Base-by-base conservation (phyloP, 1,140 invertebrate genomes). In the Drosophila arawakana region DNA sequence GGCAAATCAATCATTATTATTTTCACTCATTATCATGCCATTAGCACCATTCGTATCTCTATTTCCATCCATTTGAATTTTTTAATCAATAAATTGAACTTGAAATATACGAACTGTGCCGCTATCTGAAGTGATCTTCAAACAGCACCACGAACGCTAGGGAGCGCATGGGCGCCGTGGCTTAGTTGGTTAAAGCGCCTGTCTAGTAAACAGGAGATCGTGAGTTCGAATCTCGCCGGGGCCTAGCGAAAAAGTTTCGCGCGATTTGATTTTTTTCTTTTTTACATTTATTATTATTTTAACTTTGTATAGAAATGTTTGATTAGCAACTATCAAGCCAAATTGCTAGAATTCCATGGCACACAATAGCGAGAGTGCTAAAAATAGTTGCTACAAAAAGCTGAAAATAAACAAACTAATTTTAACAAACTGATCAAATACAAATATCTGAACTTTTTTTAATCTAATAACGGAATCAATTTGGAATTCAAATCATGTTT, bases 111-210 rank as follows among this genome's bases (percentile, higher is more conserved):
- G 10, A n/a, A 4, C 55, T 18, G 25, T 9, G 47, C 7, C 30
- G 7, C n/a, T 13, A 21, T 8, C 34, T 30, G 34, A 9, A 7
- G 3, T 30, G 70, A 67, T 73, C 63, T 35, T 68, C 39, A 73
- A 68, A 13, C 0, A 34, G n/a, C 3, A 35, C 8, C 5, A 18
- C 41, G 3, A 8, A 55, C 21, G 0, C 1, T 0, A 0, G 0
- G 0, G 0, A 0, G n/a, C 0, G 34, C 60, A 47, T 60, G 21
- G 93, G 93, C 93, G 93, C 93, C 93, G 93, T 94, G 93, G 93
- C 93, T 94, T 94, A 94, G 93, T 94, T 94, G 93, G 93, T 94
- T 94, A 94, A 94, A 94, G 93, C 93, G 93, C 93, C 93, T 94
- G 93, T 94, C 93, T 94, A 94, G 93, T 94, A 93, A 93, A 93